A percentile compares a stretch with the other conserved stretches of the same genome.
Conservation (phyloP, 2,888 invertebrate species). For the Ectropis crepuscularia region DNA sequence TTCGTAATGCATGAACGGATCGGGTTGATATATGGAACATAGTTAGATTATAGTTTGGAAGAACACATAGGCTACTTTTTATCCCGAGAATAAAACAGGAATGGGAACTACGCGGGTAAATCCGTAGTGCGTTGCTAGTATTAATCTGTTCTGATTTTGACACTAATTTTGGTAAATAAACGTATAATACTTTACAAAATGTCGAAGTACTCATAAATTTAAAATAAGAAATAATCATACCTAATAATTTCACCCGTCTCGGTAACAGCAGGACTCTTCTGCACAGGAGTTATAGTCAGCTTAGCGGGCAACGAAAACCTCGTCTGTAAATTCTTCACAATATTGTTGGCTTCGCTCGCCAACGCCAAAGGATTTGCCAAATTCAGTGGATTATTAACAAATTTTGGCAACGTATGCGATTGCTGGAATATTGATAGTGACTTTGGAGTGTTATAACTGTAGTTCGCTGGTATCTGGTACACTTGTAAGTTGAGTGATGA, state of each 20-base stretch:
- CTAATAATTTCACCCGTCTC: slow-evolving; percentile 66
- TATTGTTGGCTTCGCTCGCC: slow-evolving; percentile 60
- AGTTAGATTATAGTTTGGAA: no score
- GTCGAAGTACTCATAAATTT: no score
- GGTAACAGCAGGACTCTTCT: slow-evolving; percentile 44
- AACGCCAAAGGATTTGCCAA: slow-evolving; percentile 72
- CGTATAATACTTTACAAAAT: no score
- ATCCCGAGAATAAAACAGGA: no score
- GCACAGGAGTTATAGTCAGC: slow-evolving; percentile 69
- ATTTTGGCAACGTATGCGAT: slow-evolving; percentile 64
- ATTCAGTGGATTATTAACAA: slow-evolving; percentile 76
- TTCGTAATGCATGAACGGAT: no score
- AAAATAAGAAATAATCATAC: slow-evolving; percentile 35
- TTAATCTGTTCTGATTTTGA: no score
- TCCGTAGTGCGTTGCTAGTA: no score
- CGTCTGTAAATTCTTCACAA: slow-evolving; percentile 69
- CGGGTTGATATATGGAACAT: no score
- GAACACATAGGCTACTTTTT: no score
- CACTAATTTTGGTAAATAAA: no score
- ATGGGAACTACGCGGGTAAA: no score
- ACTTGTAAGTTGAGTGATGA: slow-evolving; percentile 74
- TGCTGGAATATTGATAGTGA: slow-evolving; percentile 69
- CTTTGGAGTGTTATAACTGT: slow-evolving; percentile 58
- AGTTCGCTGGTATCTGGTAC: slow-evolving; percentile 73
- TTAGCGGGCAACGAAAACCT: slow-evolving; percentile 71